Conservation (phyloP, 2,113 vertebrate genomes). For the Pterocles burchelli region DNA sequence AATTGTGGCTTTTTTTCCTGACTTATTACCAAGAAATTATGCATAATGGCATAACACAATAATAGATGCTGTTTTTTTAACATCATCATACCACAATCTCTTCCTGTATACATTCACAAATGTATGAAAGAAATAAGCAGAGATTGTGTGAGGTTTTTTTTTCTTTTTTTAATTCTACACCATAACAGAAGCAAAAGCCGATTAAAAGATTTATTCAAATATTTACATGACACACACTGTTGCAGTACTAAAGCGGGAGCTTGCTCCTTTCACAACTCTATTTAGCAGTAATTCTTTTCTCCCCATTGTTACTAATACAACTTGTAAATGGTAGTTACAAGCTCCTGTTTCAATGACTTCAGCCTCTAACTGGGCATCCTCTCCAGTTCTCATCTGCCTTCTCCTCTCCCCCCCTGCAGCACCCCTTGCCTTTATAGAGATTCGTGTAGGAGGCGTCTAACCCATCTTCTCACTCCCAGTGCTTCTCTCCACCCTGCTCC, state of each 20-base stretch:
- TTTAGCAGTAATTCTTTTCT: background rate
- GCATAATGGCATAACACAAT: background rate
- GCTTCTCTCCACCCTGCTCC: background rate
- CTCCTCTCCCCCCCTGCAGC: background rate
- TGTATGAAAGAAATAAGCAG: background rate
- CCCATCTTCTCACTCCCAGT: background rate
- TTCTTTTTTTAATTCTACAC: background rate
- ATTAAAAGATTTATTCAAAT: slow-evolving; percentile 57
- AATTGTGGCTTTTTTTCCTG: background rate
- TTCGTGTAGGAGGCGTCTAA: rapidly evolving
- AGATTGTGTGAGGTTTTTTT: background rate
- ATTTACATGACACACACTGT: slow-evolving; percentile 36
- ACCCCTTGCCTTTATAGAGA: rapidly evolving
- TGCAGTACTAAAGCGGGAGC: background rate
- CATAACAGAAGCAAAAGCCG: background rate
- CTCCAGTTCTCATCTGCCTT: background rate
- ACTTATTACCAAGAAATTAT: background rate
- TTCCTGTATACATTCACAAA: background rate
- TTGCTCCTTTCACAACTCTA: slow-evolving; percentile 13
- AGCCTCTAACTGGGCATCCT: background rate
- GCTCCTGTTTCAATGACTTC: background rate
- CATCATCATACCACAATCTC: background rate
- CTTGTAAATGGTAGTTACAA: background rate
- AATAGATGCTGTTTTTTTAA: background rate
- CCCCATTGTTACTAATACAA: background rate